phyloP scores from a whole-genome alignment of 1,140 invertebrate species.

The Lepidostoma basale region DNA sequence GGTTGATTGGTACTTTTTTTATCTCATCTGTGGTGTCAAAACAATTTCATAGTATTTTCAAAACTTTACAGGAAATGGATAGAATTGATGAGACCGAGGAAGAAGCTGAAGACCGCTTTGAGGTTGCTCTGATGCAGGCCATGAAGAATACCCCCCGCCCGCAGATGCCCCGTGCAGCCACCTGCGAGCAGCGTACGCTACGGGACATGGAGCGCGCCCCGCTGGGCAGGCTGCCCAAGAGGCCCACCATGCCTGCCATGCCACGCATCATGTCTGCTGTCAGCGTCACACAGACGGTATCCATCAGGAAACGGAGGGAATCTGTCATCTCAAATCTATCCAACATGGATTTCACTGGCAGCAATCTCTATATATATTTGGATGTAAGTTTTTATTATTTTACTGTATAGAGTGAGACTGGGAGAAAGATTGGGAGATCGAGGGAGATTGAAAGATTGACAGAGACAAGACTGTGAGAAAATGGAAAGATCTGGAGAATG shows the following conservation, averaged over 20 bases:
- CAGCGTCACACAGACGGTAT: slow-evolving; percentile 55
- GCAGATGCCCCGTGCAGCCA: slow-evolving; percentile 54
- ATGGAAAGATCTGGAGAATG: too few relatives aligned
- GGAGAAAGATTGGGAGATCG: too few relatives aligned
- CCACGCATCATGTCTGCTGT: slow-evolving; percentile 63
- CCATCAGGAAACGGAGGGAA: slow-evolving; percentile 63
- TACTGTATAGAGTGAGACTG: background rate
- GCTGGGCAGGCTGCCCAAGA: slow-evolving; percentile 51
- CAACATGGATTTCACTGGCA: slow-evolving; percentile 73
- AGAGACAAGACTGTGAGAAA: too few relatives aligned
- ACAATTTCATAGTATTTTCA: too few relatives aligned
- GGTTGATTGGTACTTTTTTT: too few relatives aligned
- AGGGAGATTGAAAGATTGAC: too few relatives aligned
- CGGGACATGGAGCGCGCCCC: slow-evolving; percentile 53
- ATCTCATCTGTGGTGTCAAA: too few relatives aligned
- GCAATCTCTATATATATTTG: slow-evolving; percentile 68
- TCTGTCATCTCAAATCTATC: slow-evolving; percentile 74
- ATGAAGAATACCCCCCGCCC: slow-evolving; percentile 55
- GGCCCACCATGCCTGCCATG: slow-evolving; percentile 58
- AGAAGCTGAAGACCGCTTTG: slow-evolving; percentile 60
- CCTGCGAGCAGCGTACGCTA: slow-evolving; percentile 61
- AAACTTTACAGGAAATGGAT: slow-evolving; percentile 66
- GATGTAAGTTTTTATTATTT: slow-evolving; percentile 57
- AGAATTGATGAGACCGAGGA: slow-evolving; percentile 65
- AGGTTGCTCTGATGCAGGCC: slow-evolving; percentile 54